Percentiles rank a stretch among this genome's conserved stretches.
Conservation (phyloP, 2,888 invertebrate species). For the Nymphalis c-album region DNA sequence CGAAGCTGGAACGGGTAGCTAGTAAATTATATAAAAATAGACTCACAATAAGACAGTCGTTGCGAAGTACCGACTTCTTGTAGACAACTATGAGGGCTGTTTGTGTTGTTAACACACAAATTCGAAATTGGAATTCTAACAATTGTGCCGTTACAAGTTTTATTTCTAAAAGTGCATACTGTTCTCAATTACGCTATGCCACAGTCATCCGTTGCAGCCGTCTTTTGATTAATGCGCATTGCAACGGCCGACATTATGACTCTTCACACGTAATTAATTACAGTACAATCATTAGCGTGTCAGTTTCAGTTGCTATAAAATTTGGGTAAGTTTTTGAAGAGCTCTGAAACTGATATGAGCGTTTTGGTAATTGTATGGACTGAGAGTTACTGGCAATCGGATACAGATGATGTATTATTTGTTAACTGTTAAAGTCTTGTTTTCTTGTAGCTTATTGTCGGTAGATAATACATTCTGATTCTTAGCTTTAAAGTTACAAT, state of each 20-base stretch:
- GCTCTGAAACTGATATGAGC: not conserved
- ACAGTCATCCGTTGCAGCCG: conserved; percentile 31
- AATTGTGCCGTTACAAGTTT: not conserved
- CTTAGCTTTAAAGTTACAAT: no score
- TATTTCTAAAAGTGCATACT: not conserved
- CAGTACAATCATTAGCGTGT: conserved; percentile 33
- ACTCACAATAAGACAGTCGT: no score
- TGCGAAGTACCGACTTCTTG: no score
- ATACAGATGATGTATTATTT: not conserved
- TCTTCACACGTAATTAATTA: conserved; percentile 38
- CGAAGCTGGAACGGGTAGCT: no score
- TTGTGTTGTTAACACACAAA: no score
- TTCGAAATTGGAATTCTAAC: not conserved
- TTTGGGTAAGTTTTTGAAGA: conserved; percentile 9
- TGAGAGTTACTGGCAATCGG: not conserved
- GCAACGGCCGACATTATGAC: conserved; percentile 33
- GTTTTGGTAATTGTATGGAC: not conserved
- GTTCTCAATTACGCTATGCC: not conserved
- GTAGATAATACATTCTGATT: no score
- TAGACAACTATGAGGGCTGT: no score
- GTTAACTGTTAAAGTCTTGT: no score
- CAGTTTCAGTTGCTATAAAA: conserved; percentile 21
- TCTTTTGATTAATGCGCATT: conserved; percentile 37
- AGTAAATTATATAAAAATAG: no score
- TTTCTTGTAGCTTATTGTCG: no score